Base-by-base conservation (phyloP, 2,888 invertebrate genomes). In the Tiliacea aurago region DNA sequence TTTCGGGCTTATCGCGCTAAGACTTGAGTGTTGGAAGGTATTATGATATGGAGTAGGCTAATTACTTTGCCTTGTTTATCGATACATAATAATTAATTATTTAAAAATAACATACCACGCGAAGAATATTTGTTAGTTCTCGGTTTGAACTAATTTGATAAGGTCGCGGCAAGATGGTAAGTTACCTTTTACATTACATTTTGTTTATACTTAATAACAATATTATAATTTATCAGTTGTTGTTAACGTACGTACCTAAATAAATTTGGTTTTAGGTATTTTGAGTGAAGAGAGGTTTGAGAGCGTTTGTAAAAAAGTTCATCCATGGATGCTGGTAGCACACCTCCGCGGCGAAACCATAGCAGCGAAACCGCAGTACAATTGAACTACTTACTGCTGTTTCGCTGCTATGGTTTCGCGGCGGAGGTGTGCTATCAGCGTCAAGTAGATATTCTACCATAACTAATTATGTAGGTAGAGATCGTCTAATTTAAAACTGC, bases 121-220 rank as follows among this genome's bases (percentile, higher is more conserved):
- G 61, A 62, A 49, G 28, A 9, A 51, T 62, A 74, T 62, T 67
- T 23, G 28, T 70, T 62, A 77, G 33, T 78, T 4, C 9, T 47
- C n/a, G 0, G 51, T 67, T 62, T 51, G 41, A 53, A 43, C 23
- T 55, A 43, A 70, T 65, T 76, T 67, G 62, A 58, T 67, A 63
- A 67, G 63, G 73, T 73, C 49, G 79, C 33, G 11, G 61, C n/a
- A 78, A 73, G n/a, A 78, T 78, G 78, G 78, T 78, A 73, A 78
- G 78, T 18, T 0, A 9, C 20, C 23, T 33, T 10, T 20, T 28
- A n/a, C 9, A 28, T 20, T 13, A 9, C 41, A 37, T 53, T 47
- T 41, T 37, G 2, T 43, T 45, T 58, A 20, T 45, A 13, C n/a
- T 43, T 37, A 23, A 20, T 23, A n/a, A 1, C 37, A 47, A 13